A percentile compares a stretch with the other conserved stretches of the same genome.
phyloP scores from a whole-genome alignment of 2,888 invertebrate genomes.

The Parnassius smintheus region DNA sequence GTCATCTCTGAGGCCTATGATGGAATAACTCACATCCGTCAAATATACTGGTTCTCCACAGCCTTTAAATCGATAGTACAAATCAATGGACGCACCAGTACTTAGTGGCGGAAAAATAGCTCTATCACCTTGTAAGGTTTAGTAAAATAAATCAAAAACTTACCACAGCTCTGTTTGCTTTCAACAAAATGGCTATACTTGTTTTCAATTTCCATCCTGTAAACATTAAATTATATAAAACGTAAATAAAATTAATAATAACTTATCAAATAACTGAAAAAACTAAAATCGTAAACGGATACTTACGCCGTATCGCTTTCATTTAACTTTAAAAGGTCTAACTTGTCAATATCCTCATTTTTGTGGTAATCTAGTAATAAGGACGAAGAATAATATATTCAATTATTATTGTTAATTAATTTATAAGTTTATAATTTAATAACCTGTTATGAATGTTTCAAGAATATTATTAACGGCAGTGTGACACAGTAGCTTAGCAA shows the following conservation, averaged over 20 bases:
- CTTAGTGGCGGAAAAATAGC: background rate
- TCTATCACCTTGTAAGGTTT: background rate
- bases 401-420: no score
- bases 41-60: no score
- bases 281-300: background rate
- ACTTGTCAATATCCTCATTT: background rate
- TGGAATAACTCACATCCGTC: no score
- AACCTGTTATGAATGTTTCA: no score
- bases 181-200: constrained; percentile 53
- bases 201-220: constrained; percentile 53
- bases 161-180: background rate
- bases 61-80: no score
- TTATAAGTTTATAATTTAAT: no score
- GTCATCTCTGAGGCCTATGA: no score
- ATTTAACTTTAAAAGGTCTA: constrained; percentile 37
- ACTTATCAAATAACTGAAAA: no score
- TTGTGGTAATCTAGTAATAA: constrained; percentile 11
- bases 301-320: constrained; percentile 46
- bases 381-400: background rate
- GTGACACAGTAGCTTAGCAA: no score
- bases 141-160: background rate
- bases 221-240: constrained; percentile 34
- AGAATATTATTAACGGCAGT: no score
- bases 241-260: background rate
- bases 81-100: no score